Percentiles rank a stretch among this genome's conserved stretches.
These are phyloP conservation scores for Leptinotarsa defecta DNA, from an alignment of 1,140 invertebrate species.

Conservation along the genomic window DNA sequence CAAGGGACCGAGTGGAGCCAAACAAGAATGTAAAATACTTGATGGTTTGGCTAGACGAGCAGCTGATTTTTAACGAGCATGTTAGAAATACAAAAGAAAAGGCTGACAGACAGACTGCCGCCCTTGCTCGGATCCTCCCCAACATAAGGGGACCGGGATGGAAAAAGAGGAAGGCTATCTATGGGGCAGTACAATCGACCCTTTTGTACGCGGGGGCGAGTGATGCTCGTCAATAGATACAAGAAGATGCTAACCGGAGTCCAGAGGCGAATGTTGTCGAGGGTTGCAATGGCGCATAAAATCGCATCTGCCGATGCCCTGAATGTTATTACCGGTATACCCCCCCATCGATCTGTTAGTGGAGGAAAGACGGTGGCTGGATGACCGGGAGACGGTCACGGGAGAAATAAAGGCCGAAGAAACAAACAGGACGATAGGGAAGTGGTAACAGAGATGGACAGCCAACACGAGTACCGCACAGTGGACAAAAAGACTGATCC, in stretches of 20 bases:
- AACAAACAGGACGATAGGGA: not conserved
- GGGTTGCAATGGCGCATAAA: not conserved
- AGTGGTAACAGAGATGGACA: slow-evolving; percentile 32
- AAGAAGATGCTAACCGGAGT: not conserved
- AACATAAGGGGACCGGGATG: slow-evolving; percentile 34
- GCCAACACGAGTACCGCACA: not conserved
- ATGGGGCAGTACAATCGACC: not conserved
- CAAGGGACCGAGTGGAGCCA: slow-evolving; percentile 1
- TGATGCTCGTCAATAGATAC: not conserved
- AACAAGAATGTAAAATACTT: slow-evolving; percentile 17
- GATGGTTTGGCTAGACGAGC: slow-evolving; percentile 16
- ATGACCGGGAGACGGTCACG: not conserved
- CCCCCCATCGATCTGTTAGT: slow-evolving; percentile 21
- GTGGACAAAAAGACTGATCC: slow-evolving; percentile 31
- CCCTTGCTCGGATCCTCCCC: slow-evolving; percentile 29
- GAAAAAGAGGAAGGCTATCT: slow-evolving; percentile 18
- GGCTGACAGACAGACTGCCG: not conserved
- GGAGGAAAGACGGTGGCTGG: not conserved
- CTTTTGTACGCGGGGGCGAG: not conserved
- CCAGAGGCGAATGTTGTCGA: not conserved
- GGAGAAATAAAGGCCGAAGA: not conserved
- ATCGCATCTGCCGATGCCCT: slow-evolving; percentile 24
- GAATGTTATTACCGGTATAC: not conserved
- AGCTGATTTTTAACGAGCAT: slow-evolving; percentile 10
- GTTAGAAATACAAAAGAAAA: not conserved